phyloP scores from a whole-genome alignment of 1,140 invertebrate genomes.

The Wasmannia auropunctata region DNA sequence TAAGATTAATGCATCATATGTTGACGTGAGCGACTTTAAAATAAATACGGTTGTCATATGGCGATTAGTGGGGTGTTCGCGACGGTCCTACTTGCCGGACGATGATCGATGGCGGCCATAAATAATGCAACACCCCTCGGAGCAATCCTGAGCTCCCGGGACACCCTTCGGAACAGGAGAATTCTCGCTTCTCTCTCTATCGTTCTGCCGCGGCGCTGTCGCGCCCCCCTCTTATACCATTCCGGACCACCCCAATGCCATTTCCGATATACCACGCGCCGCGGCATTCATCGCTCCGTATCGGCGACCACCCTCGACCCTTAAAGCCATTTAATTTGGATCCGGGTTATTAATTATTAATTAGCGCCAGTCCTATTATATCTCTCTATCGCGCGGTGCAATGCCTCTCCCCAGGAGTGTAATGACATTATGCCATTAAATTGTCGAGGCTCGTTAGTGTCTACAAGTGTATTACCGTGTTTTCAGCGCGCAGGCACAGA shows the following conservation, averaged over 20 bases:
- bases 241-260: slow-evolving; percentile 70
- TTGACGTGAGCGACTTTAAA: slow-evolving; percentile 79
- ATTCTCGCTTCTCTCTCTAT: slow-evolving; percentile 47
- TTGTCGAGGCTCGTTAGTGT: slow-evolving; percentile 78
- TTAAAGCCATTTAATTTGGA: slow-evolving; percentile 83
- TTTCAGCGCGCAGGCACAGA: not conserved
- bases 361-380: slow-evolving; percentile 83
- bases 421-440: slow-evolving; percentile 81
- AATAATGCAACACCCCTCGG: slow-evolving; percentile 83
- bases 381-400: slow-evolving; percentile 82
- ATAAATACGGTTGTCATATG: slow-evolving; percentile 84
- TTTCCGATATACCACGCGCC: slow-evolving; percentile 77
- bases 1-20: slow-evolving; percentile 81
- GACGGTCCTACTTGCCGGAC: slow-evolving; percentile 73
- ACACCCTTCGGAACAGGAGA: slow-evolving; percentile 80
- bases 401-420: slow-evolving; percentile 71
- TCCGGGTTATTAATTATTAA: slow-evolving; percentile 85
- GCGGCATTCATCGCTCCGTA: slow-evolving; percentile 76
- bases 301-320: slow-evolving; percentile 79
- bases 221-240: slow-evolving; percentile 47
- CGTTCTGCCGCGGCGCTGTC: slow-evolving; percentile 34
- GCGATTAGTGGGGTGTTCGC: slow-evolving; percentile 83
- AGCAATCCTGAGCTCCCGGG: slow-evolving; percentile 73
- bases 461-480: slow-evolving; percentile 48
- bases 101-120: slow-evolving; percentile 84